phyloP scores from a whole-genome alignment of 2,888 invertebrate species.

The Asteroscopus sphinx region DNA sequence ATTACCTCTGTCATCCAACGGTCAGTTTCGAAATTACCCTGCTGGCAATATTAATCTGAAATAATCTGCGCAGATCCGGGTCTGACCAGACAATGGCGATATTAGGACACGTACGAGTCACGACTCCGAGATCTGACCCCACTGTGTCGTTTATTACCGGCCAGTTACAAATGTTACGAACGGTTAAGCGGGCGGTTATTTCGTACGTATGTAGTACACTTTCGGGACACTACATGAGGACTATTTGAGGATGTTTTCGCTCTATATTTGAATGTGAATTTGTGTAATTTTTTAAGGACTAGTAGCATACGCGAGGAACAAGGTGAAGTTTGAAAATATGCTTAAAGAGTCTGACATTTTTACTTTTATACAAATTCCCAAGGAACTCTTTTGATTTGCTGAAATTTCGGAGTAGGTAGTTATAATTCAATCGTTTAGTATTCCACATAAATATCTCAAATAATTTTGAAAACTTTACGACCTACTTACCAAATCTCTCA shows the following conservation, averaged over 20 bases:
- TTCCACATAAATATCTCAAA: too few relatives aligned
- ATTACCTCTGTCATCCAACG: constrained; percentile 32
- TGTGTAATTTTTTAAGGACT: too few relatives aligned
- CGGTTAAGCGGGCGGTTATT: constrained; percentile 21
- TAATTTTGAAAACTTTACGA: too few relatives aligned
- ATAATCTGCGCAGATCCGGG: constrained; percentile 53
- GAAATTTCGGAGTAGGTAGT: too few relatives aligned
- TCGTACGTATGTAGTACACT: constrained; percentile 1
- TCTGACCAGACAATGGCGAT: constrained; percentile 40
- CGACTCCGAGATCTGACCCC: constrained; percentile 33
- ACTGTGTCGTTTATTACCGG: constrained; percentile 41
- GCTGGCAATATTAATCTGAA: constrained; percentile 30
- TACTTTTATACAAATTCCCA: too few relatives aligned
- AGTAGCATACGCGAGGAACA: too few relatives aligned
- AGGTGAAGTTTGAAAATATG: too few relatives aligned
- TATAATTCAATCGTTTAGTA: too few relatives aligned
- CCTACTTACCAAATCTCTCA: too few relatives aligned
- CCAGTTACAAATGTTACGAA: constrained; percentile 35
- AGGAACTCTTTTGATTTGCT: too few relatives aligned
- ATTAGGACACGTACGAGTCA: constrained; percentile 47
- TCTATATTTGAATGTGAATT: too few relatives aligned
- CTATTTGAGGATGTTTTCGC: background rate
- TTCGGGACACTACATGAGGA: background rate
- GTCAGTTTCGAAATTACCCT: constrained; percentile 15
- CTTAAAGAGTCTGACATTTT: too few relatives aligned